Percentiles rank a stretch among this genome's conserved stretches.
These are phyloP conservation scores for Brenthis hecate DNA, from an alignment of 2,888 invertebrate genomes.

Conservation along the genomic window DNA sequence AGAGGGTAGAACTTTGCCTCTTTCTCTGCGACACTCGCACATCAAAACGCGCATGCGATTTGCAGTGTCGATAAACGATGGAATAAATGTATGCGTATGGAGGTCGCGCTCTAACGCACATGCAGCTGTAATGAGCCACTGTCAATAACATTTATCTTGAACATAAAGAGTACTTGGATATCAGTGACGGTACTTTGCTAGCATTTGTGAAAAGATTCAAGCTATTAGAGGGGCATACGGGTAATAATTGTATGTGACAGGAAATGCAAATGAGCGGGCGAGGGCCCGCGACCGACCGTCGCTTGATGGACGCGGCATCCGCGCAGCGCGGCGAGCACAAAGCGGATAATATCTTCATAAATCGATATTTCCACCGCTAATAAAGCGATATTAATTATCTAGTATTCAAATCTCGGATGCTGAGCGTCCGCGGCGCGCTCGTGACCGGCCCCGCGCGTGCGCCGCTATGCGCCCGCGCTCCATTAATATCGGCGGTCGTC, in stretches of 20 bases:
- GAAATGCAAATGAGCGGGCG: conserved; percentile 14
- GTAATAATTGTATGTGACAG: background rate
- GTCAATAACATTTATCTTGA: background rate
- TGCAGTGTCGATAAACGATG: conserved; percentile 12
- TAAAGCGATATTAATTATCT: conserved; percentile 82
- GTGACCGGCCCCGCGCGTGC: conserved; percentile 54
- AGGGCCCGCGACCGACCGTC: conserved; percentile 12
- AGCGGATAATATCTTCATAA: conserved; percentile 75
- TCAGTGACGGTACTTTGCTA: background rate
- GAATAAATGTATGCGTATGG: conserved; percentile 16
- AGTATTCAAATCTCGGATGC: conserved; percentile 78
- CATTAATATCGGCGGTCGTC: conserved; percentile 50
- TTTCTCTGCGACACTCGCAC: background rate
- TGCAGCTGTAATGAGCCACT: conserved; percentile 1
- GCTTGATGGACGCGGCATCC: conserved; percentile 28
- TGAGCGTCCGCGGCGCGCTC: conserved; percentile 63
- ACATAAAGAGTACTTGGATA: background rate
- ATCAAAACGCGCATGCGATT: conserved; percentile 4
- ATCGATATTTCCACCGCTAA: conserved; percentile 77
- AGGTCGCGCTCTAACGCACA: conserved; percentile 18
- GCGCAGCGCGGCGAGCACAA: conserved; percentile 58
- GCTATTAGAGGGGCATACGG: background rate
- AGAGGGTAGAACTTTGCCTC: background rate
- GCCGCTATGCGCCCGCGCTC: conserved; percentile 46
- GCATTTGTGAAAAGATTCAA: background rate